Base-by-base conservation (phyloP, 2,113 vertebrate genomes). In the Anhinga rufa region DNA sequence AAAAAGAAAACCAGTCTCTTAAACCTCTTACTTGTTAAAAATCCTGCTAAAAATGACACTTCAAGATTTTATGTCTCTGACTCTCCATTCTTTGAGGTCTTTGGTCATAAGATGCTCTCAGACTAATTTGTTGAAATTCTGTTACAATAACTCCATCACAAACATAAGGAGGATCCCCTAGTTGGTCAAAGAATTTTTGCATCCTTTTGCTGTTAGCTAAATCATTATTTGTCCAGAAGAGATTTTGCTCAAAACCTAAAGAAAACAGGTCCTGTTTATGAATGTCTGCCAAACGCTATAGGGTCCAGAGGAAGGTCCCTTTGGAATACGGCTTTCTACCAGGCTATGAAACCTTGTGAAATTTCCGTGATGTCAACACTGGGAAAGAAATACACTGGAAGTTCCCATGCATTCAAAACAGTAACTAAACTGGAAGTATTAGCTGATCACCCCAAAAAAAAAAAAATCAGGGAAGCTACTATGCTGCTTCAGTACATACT, bases 341-440 rank as follows among this genome's bases (percentile, higher is more conserved):
- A 82, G 69, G 71, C 85, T 77, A 9, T 94, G 92, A 95, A 80
- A 92, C 72, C 85, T 88, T 58, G 55, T 92, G 85, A 79, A 72
- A 94, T 94, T 94, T 96, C 93, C 31, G 0, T 96, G 60, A 94
- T 92, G 90, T 95, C 93, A 96, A 40, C 90, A 91, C 82, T 94
- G 96, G 87, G 94, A 96, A 97, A 97, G 70, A 89, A 93, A 90
- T 89, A 79, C 55, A 71, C 11, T 70, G 76, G 80, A 93, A 86
- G 89, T 96, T 97, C 96, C 88, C 97, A 96, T 82, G 92, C 78
- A 94, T 95, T 79, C 64, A 93, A 80, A 94, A 79, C 40, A 87
- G 52, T 80, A 79, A 89, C 74, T 88, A 66, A 76, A 91, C 74
- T 55, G 62, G 52, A 95, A 83, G 60, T 68, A 88, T 48, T 62